phyloP scores from a whole-genome alignment of 2,113 vertebrate genomes.

The Tragelaphus scriptus region DNA sequence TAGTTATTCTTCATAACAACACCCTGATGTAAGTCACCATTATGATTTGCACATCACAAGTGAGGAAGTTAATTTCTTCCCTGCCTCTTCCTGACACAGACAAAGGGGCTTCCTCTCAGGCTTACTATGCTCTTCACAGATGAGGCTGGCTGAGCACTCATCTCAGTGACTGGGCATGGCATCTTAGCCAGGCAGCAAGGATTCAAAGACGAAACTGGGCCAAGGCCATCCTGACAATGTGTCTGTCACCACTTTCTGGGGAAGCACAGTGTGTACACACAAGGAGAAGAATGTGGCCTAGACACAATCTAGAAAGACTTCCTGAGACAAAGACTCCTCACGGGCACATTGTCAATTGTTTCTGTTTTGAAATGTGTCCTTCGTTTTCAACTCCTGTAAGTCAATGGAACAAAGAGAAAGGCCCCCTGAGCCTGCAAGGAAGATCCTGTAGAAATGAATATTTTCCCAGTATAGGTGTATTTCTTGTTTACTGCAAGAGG shows the following conservation, averaged over 20 bases:
- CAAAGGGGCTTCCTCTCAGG: neutral
- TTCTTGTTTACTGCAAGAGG: neutral
- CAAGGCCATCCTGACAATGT: conserved; percentile 38
- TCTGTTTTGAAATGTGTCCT: neutral
- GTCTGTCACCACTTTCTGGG: neutral
- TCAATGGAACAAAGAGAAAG: fast-evolving
- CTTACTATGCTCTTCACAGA: neutral
- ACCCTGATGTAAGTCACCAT: neutral
- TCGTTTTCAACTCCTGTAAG: neutral
- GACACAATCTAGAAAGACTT: conserved; percentile 12
- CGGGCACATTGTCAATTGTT: neutral
- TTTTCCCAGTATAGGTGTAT: neutral
- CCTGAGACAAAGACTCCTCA: conserved; percentile 25
- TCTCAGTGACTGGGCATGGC: neutral
- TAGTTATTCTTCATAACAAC: neutral
- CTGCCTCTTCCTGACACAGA: neutral
- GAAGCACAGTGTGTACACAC: neutral
- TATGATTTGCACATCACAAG: neutral
- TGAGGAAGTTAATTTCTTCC: neutral
- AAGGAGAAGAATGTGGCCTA: neutral
- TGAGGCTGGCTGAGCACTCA: neutral
- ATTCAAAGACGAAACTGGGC: conserved; percentile 36
- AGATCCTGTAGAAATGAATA: neutral
- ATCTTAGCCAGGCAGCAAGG: conserved; percentile 14
- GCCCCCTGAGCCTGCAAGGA: neutral